These are phyloP conservation scores for Macropodus opercularis DNA, from an alignment of 2,797 vertebrate genomes.

Conservation along the genomic window DNA sequence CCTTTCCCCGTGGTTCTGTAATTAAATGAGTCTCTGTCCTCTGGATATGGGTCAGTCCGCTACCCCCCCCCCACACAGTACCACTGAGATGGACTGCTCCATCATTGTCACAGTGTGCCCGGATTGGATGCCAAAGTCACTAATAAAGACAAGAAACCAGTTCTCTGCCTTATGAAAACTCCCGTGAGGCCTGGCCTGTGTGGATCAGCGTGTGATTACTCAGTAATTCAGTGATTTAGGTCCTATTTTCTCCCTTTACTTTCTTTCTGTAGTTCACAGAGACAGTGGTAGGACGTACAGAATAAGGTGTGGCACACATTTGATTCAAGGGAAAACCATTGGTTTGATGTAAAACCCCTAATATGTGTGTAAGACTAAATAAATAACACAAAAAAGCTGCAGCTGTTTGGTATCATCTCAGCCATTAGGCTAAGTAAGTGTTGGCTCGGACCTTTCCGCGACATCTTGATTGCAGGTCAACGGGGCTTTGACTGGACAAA, in stretches of 20 bases:
- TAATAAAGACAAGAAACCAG: constrained; percentile 76
- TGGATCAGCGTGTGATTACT: constrained; percentile 24
- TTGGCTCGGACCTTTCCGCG: constrained; percentile 32
- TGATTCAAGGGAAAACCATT: no score
- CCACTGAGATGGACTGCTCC: constrained; percentile 67
- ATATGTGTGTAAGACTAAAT: no score
- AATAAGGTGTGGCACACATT: no score
- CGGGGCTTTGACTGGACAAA: constrained; percentile 57
- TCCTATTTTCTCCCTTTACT: no score
- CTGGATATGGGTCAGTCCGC: constrained; percentile 59
- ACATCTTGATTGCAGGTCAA: constrained; percentile 51
- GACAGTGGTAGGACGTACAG: no score
- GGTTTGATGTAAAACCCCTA: no score
- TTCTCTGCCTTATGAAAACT: constrained; percentile 54
- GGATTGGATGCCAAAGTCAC: constrained; percentile 65
- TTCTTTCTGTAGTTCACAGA: no score
- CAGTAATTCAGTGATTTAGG: no score
- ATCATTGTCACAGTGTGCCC: constrained; percentile 73
- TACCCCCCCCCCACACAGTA: constrained; percentile 11
- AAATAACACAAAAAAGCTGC: background rate
- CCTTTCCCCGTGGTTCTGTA: constrained; percentile 39
- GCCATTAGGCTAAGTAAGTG: constrained; percentile 24
- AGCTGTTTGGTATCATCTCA: background rate
- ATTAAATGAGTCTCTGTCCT: constrained; percentile 63
- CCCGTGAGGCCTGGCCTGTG: constrained; percentile 15